phyloP scores from a whole-genome alignment of 2,888 invertebrate genomes.

The Leucophenga montana region DNA sequence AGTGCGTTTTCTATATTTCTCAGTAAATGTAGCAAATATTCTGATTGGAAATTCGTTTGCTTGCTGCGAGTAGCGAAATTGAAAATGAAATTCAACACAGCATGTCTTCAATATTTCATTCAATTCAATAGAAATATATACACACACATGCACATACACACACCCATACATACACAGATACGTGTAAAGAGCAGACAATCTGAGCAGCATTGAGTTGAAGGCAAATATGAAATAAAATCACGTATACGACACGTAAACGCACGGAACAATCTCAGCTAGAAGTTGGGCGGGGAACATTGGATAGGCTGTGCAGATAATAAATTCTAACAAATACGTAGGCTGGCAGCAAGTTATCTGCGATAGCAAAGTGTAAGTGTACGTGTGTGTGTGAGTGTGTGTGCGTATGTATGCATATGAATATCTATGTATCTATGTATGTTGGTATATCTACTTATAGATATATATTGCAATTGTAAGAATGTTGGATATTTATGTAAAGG shows the following conservation, averaged over 20 bases:
- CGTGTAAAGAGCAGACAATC: neutral
- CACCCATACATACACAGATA: neutral
- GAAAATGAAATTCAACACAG: slow-evolving; percentile 19
- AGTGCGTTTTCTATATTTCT: neutral
- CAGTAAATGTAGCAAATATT: neutral
- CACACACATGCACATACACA: slow-evolving; percentile 1
- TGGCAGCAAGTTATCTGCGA: no score
- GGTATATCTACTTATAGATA: neutral
- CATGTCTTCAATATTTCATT: slow-evolving; percentile 22
- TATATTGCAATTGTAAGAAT: no score
- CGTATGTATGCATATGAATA: neutral
- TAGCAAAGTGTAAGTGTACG: no score
- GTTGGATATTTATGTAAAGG: neutral
- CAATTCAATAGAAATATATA: slow-evolving; percentile 1
- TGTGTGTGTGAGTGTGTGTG: no score
- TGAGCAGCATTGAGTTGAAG: neutral
- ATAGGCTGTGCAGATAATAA: no score
- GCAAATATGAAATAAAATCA: slow-evolving; percentile 22
- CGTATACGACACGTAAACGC: slow-evolving; percentile 16
- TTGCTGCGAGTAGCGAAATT: slow-evolving; percentile 14
- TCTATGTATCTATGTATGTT: neutral
- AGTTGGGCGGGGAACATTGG: no score
- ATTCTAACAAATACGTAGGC: no score
- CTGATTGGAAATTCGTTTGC: slow-evolving; percentile 12
- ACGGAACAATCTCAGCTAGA: no score